Conservation (phyloP, 1,140 invertebrate genomes). For the Dinothrombium tinctorium region DNA sequence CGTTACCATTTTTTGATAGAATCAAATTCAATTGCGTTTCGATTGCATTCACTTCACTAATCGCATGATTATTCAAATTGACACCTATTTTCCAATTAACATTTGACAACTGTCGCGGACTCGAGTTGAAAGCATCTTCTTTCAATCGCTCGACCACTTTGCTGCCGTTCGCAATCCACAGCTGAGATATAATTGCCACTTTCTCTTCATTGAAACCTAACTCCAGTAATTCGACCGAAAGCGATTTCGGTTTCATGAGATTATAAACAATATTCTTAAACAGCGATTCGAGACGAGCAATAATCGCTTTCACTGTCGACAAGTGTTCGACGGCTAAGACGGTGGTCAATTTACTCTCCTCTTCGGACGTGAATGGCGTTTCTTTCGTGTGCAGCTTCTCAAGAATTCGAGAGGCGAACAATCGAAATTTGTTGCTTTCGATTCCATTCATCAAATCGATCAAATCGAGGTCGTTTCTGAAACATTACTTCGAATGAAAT, state of each 20-base stretch:
- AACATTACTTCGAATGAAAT: neutral
- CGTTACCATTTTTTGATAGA: neutral
- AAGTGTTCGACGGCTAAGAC: neutral
- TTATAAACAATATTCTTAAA: neutral
- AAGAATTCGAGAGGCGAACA: neutral
- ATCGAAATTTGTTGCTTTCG: neutral
- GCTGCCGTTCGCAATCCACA: neutral
- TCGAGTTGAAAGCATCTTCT: slow-evolving; percentile 1
- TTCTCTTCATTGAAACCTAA: neutral
- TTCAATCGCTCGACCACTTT: neutral
- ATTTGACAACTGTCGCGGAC: neutral
- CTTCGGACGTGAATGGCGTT: neutral
- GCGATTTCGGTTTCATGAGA: neutral
- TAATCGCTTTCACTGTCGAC: neutral
- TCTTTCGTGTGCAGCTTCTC: neutral
- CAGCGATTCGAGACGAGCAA: neutral
- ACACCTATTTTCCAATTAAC: slow-evolving; percentile 8
- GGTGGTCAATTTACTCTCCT: neutral
- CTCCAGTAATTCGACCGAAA: neutral
- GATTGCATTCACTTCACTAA: neutral
- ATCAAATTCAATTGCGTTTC: slow-evolving; percentile 6
- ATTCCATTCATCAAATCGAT: neutral
- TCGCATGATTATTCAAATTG: neutral
- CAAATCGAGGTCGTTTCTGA: neutral
- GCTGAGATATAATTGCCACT: neutral